phyloP scores from a whole-genome alignment of 1,140 invertebrate genomes.

The Diabrotica undecimpunctata region DNA sequence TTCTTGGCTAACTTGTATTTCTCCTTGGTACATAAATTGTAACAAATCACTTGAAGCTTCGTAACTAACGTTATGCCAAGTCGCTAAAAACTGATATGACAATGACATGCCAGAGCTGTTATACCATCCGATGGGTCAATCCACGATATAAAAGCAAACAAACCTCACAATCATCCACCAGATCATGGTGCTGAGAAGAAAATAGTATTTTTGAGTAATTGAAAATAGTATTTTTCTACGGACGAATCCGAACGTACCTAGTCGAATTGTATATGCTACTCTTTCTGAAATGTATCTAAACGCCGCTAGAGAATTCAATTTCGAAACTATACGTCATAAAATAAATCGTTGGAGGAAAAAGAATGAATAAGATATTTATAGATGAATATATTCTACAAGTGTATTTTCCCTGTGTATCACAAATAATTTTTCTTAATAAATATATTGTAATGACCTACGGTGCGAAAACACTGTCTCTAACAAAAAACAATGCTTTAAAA shows the following conservation, averaged over 20 bases:
- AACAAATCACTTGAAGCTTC: slow-evolving; percentile 72
- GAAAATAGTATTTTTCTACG: slow-evolving; percentile 37
- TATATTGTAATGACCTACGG: too few relatives aligned
- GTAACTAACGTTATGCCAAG: slow-evolving; percentile 74
- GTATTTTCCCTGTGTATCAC: too few relatives aligned
- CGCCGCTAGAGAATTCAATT: slow-evolving; percentile 38
- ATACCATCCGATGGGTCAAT: slow-evolving; percentile 40
- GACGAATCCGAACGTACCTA: slow-evolving; percentile 29
- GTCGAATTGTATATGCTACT: slow-evolving; percentile 33
- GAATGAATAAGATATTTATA: slow-evolving; percentile 18
- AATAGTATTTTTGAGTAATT: slow-evolving; percentile 41
- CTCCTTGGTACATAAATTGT: slow-evolving; percentile 83
- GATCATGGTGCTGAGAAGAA: slow-evolving; percentile 42
- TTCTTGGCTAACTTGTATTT: slow-evolving; percentile 81
- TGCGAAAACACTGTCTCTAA: too few relatives aligned
- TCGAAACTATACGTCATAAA: slow-evolving; percentile 35
- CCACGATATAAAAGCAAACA: slow-evolving; percentile 41
- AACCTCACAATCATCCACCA: slow-evolving; percentile 42
- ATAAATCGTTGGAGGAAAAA: slow-evolving; percentile 39
- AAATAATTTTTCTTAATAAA: too few relatives aligned
- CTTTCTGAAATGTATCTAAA: slow-evolving; percentile 40
- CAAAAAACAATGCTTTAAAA: too few relatives aligned
- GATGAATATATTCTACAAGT: too few relatives aligned
- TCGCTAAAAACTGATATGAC: too few relatives aligned
- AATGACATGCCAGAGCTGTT: slow-evolving; percentile 40